Base-by-base conservation (phyloP, 1,140 invertebrate genomes). In the Brachionus koreanus region DNA sequence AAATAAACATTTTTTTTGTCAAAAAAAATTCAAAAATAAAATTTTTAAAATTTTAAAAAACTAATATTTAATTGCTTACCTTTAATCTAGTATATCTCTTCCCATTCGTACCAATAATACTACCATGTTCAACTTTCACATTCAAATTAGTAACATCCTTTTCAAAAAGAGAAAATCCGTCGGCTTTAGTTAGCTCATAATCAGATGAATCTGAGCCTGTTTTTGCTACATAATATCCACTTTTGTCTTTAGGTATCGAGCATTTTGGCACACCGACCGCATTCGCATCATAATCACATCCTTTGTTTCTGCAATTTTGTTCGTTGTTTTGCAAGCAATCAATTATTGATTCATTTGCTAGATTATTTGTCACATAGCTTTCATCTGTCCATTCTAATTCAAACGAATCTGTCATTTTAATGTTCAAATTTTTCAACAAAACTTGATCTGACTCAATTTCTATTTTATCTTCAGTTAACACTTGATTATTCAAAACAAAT, bases 121-220 rank as follows among this genome's bases (percentile, higher is more conserved):
- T 77, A 61, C 76, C 76, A 79, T 79, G 76, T 33, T 35, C 29
- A 16, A 82, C 79, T 67, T 46, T 39, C 9, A 82, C 61, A 43
- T 67, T 69, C 33, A 82, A 23, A 46, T 82, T 19, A 25, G 6
- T 9, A 49, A 82, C 16, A 67, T 82, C 65, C 12, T 52, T 35
- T 10, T 63, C 61, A 42, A 42, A 82, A 16, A 82, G 35, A 10
- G 39, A 43, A 37, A 82, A 82, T 13, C 2, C 33, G 49, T 67
- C 61, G 2, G 79, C 57, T 69, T 79, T 57, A 12, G 42, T n/a
- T n/a, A 79, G 23, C 19, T 57, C 39, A 43, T 79, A 61, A 43
- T 57, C 35, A 25, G 46, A 57, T 10, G 9, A 0, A 12, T 10
- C 12, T 4, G 13, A 4, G n/a, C 52, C 61, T 25, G 42, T 12